Base-by-base conservation (phyloP, 2,888 invertebrate genomes). In the Thera obeliscata region DNA sequence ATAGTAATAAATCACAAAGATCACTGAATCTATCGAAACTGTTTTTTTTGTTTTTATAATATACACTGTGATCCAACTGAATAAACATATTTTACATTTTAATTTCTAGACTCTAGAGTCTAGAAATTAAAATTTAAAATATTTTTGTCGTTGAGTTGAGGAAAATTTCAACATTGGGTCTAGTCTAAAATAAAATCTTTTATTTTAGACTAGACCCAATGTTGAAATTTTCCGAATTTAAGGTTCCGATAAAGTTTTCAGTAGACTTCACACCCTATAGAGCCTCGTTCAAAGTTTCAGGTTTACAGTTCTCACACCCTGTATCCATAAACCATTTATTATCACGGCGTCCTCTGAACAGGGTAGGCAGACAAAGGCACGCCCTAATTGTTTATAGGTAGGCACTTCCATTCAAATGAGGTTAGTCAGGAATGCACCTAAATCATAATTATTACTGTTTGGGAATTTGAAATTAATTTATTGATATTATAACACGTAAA, bases 351-450 rank as follows among this genome's bases (percentile, higher is more conserved):
- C 43, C 35, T 46, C 4, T 43, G 61, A 48, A 43, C n/a, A 22
- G 41, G 63, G 50, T 33, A 56, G 58, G 43, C 63, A 52, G 57
- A 64, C 64, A 58, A 64, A 50, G 11, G 61, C 38, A 2, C 9
- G 4, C 38, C 46, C 46, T 9, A 46, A 46, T 38, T 38, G 55
- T 54, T 56, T 22, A 12, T 43, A 41, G 7, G 8, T 3, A 46
- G 8, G 3, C 8, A 46, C 22, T 12, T 36, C 43, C 38, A 41
- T 43, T 61, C 33, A 62, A 49, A 41, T 2, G 38, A 43, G 43
- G 61, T 38, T 46, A 61, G 52, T 33, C 56, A 65, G 65, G 65
- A 65, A 65, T 65, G 58, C 60, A n/a, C 2, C 22, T 59, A 65
- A 64, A 64, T 64, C 59, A 52, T n/a, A 64, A 38, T 54, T 54